Conservation (phyloP, 2,797 vertebrate genomes). For the Clamator glandarius region DNA sequence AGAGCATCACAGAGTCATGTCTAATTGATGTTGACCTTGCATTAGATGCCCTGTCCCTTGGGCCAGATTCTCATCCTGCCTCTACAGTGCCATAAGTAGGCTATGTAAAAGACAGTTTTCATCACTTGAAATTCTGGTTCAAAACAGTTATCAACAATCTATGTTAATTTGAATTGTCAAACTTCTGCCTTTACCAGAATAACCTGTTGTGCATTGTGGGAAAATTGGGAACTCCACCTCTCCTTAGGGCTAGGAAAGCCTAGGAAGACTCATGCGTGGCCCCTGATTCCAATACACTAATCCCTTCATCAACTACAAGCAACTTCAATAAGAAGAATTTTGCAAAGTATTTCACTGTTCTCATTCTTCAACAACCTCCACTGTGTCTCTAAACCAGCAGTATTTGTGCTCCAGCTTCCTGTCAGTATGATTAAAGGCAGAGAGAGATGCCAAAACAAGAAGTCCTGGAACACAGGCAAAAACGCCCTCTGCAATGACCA, state of each 20-base stretch:
- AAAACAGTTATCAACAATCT: neutral
- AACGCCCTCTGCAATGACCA: neutral
- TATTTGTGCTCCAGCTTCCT: neutral
- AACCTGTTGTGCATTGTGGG: accelerated
- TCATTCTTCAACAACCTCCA: neutral
- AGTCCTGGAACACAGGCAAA: neutral
- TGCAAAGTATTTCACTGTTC: neutral
- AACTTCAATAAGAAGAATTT: neutral
- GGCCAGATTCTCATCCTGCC: neutral
- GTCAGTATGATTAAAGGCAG: neutral
- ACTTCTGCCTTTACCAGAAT: neutral
- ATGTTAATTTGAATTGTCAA: neutral
- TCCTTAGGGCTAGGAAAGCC: neutral
- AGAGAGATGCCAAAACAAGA: neutral
- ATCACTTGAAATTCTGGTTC: neutral
- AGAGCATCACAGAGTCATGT: neutral
- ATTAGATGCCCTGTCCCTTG: neutral
- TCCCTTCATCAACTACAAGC: accelerated
- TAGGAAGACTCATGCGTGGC: accelerated
- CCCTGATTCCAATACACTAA: neutral
- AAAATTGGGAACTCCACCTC: neutral
- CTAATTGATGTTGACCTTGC: neutral
- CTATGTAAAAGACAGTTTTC: neutral
- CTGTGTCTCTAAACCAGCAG: neutral
- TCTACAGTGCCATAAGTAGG: neutral